phyloP scores from a whole-genome alignment of 2,113 vertebrate genomes.

The Gopherus flavomarginatus region DNA sequence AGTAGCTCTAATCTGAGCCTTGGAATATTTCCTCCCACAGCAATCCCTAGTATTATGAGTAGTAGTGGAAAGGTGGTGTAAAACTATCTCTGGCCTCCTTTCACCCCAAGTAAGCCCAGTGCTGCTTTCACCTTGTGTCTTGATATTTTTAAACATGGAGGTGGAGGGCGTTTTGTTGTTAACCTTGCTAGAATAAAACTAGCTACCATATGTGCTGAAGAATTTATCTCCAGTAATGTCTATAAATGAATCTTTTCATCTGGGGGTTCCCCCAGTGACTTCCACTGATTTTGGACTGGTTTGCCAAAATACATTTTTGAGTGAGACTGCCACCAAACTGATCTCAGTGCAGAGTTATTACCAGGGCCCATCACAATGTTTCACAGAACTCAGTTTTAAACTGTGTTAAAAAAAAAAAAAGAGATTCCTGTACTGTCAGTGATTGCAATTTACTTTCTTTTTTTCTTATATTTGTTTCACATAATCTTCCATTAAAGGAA shows the following conservation, averaged over 20 bases:
- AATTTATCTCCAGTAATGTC: slow-evolving; percentile 34
- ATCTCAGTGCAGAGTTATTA: slow-evolving; percentile 36
- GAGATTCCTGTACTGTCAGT: slow-evolving; percentile 21
- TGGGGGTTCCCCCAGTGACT: slow-evolving; percentile 50
- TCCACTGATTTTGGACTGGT: accelerated
- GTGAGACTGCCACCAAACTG: slow-evolving; percentile 39
- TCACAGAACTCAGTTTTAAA: slow-evolving; percentile 34
- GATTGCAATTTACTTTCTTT: neutral
- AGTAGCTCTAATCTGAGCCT: neutral
- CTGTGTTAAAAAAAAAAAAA: slow-evolving; percentile 2
- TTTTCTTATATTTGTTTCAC: slow-evolving; percentile 48
- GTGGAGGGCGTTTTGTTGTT: neutral
- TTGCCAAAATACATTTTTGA: neutral
- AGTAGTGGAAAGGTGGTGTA: neutral
- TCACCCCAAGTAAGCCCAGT: slow-evolving; percentile 7
- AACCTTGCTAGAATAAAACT: slow-evolving; percentile 56
- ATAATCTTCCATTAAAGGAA: slow-evolving; percentile 47
- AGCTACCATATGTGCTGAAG: neutral
- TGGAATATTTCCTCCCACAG: neutral
- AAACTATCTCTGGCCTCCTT: neutral
- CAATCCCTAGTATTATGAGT: neutral
- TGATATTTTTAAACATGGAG: slow-evolving; percentile 8
- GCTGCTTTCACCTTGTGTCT: slow-evolving; percentile 9
- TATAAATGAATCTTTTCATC: neutral
- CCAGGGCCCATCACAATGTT: neutral